phyloP scores from a whole-genome alignment of 1,140 invertebrate species.

The Panonychus citri region DNA sequence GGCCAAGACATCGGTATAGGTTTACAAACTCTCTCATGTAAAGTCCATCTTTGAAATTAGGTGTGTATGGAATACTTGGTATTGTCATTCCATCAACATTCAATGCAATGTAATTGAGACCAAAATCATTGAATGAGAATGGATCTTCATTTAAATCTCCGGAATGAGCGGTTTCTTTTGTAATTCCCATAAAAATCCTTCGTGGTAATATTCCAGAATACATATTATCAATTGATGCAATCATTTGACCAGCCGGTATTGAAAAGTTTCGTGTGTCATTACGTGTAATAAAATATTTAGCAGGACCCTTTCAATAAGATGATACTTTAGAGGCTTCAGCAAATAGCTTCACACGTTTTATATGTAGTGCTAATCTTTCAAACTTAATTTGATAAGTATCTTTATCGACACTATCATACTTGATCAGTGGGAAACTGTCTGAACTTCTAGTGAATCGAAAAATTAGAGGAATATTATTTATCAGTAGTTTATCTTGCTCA shows the following conservation, averaged over 20 bases:
- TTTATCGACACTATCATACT: background rate
- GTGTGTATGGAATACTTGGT: background rate
- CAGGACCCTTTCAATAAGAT: background rate
- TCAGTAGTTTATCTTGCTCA: background rate
- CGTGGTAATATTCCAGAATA: background rate
- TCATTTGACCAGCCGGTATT: background rate
- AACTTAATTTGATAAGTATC: background rate
- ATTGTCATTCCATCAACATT: background rate
- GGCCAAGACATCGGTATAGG: background rate
- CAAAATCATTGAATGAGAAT: background rate
- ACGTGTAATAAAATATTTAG: background rate
- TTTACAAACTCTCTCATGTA: background rate
- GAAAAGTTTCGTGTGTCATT: background rate
- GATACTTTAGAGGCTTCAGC: background rate
- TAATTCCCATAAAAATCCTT: background rate
- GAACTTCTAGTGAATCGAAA: background rate
- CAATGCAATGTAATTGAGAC: background rate
- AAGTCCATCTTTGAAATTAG: background rate
- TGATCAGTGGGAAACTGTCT: background rate
- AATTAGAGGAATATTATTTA: background rate
- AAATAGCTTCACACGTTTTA: background rate
- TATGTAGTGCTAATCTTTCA: background rate
- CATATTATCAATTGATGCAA: background rate
- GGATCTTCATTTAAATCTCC: background rate
- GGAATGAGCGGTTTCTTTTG: background rate